Evolutionary conservation across 2,113 vertebrate species (phyloP), one percentile per base, ranked within the genome.

Genomic region (Actinemys pallida): DNA sequence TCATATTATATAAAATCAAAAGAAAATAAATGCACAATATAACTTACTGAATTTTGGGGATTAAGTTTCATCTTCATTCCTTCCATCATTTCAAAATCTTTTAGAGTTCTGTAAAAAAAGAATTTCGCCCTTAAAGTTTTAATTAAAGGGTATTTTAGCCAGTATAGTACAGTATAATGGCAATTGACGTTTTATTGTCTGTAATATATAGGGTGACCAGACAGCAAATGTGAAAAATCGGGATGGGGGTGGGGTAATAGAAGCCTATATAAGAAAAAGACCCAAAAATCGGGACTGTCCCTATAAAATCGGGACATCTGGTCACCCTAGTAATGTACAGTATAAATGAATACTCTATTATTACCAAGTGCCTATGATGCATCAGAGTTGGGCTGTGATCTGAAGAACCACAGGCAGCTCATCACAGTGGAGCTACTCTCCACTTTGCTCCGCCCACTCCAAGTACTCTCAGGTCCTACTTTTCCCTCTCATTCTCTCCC

Each of bases 11-110:
- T 17, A 17, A 78, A 93, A 96, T 72, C 29, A 39, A 29, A 65
- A 90, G 93, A 24, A 6, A 47, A 19, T 80, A 76, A 83, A 90
- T 10, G 81, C 3, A 86, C 1, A 76, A 3, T 24, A 79, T 88
- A 91, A 98, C 99, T 98, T 98, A 99, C 99, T 93, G 98, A 96
- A 97, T 99, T 99, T 35, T 94, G 98, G 62, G 99, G 99, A 94
- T 99, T 99, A 85, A 99, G 93, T 95, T 99, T 99, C 92, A 97
- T 98, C 98, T 99, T 99, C 99, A 99, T 99, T 83, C 97, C 91
- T 50, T 59, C 97, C 98, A 99, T 99, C 98, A 99, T 99, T 90
- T 98, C 97, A 94, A 99, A 99, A 97, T 99, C 99, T 97, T 99
- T 99, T 54, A 93, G 85, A 80, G 99, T 99, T 98, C 99, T 99